Percentiles rank a stretch among this genome's conserved stretches.
phyloP scores from a whole-genome alignment of 2,797 vertebrate genomes.

The Alosa sapidissima region DNA sequence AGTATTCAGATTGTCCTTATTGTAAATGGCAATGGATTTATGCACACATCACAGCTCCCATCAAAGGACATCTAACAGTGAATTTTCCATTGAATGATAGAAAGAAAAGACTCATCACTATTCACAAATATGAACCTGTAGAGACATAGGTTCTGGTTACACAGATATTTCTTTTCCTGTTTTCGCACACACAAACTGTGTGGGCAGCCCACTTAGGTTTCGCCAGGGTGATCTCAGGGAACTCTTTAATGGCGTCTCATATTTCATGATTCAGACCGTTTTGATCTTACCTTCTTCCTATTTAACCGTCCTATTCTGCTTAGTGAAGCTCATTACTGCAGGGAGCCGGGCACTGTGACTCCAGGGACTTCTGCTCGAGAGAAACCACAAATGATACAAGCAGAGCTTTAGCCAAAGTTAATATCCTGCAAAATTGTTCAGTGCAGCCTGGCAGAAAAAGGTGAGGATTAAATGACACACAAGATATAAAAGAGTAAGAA shows the following conservation, averaged over 20 bases:
- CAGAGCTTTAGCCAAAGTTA: slow-evolving; percentile 84
- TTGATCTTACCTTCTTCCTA: slow-evolving; percentile 64
- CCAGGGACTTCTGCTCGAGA: slow-evolving; percentile 81
- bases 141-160: slow-evolving; percentile 10
- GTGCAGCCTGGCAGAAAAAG: slow-evolving; percentile 69
- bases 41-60: neutral
- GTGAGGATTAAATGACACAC: slow-evolving; percentile 84
- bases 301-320: slow-evolving; percentile 58
- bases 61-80: neutral
- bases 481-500: slow-evolving; percentile 70
- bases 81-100: neutral
- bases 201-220: slow-evolving; percentile 21
- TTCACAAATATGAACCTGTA: neutral
- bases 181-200: neutral
- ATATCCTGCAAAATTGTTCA: slow-evolving; percentile 87
- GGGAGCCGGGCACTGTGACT: slow-evolving; percentile 72
- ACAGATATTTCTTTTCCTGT: neutral
- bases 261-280: slow-evolving; percentile 69
- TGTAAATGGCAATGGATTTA: neutral
- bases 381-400: slow-evolving; percentile 84
- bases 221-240: slow-evolving; percentile 52
- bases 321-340: slow-evolving; percentile 77
- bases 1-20: slow-evolving; percentile 16
- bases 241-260: slow-evolving; percentile 57
- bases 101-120: neutral